These are phyloP conservation scores for Sphyrna mokarran DNA, from an alignment of 2,113 vertebrate genomes.

Conservation along the genomic window DNA sequence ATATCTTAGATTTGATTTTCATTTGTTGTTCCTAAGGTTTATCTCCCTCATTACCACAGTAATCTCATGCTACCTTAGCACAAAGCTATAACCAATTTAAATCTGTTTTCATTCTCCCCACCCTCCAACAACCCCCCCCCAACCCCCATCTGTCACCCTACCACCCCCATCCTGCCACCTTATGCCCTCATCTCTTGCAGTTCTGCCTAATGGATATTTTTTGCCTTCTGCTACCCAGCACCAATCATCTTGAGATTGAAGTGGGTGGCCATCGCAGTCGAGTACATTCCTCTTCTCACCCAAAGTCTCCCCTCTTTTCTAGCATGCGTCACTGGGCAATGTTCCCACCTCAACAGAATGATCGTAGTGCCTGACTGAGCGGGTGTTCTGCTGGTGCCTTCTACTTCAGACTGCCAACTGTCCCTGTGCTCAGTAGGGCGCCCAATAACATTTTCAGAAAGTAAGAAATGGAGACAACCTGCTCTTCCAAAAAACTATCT, in stretches of 20 bases:
- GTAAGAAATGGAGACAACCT: too few relatives aligned
- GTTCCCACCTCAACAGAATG: too few relatives aligned
- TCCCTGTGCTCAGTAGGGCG: too few relatives aligned
- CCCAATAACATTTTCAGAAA: too few relatives aligned
- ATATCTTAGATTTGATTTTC: neutral
- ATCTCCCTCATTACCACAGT: neutral
- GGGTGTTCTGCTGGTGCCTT: too few relatives aligned
- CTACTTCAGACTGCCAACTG: too few relatives aligned
- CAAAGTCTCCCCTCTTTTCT: neutral
- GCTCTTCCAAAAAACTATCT: too few relatives aligned
- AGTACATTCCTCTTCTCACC: neutral
- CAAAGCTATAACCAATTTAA: neutral
- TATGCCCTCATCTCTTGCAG: neutral
- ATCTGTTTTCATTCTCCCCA: neutral
- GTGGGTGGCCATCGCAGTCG: neutral
- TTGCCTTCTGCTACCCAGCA: neutral
- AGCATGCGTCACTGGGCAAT: neutral
- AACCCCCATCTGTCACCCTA: neutral
- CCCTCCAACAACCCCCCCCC: neutral
- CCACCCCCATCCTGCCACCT: neutral
- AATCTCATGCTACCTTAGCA: neutral
- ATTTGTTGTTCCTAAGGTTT: neutral
- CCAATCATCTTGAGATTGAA: neutral
- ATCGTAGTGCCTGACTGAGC: too few relatives aligned
- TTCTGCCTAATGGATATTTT: neutral